Evolutionary conservation across 23 tunicate genomes (phyloP).

Genomic region (Trididemnum clinides): DNA sequence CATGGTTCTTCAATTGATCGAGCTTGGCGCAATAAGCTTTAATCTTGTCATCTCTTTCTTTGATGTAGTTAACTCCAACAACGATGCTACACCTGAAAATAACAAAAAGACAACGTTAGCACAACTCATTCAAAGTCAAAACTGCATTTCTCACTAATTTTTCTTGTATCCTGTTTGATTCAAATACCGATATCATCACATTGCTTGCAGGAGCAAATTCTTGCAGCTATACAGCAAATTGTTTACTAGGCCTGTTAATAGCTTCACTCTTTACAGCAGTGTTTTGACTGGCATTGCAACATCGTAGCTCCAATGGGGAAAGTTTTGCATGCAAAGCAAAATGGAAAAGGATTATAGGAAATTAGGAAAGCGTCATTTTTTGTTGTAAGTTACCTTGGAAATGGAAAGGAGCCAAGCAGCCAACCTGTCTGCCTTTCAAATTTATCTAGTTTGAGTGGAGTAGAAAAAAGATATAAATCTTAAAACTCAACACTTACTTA

Average conservation of each 20-base stretch:
- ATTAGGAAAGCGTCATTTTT: neutral
- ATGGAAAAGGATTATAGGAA: neutral
- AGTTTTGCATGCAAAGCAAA: neutral
- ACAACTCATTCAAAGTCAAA: too few species aligned
- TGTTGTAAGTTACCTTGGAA: neutral
- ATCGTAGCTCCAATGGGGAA: neutral
- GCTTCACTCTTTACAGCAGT: too few species aligned
- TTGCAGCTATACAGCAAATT: too few species aligned
- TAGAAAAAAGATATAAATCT: too few species aligned
- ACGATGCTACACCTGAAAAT: constrained; percentile 12
- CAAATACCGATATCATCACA: too few species aligned
- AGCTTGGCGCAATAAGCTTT: constrained; percentile 28
- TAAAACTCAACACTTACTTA: constrained; percentile 33
- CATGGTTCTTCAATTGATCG: constrained; percentile 8
- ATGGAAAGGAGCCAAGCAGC: neutral
- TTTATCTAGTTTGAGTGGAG: too few species aligned
- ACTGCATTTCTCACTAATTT: too few species aligned
- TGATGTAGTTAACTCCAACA: neutral
- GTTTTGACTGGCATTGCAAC: too few species aligned
- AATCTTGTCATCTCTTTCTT: constrained; percentile 43
- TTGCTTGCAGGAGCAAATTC: too few species aligned
- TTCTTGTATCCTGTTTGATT: too few species aligned
- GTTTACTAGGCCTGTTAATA: too few species aligned
- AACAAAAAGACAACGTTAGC: too few species aligned
- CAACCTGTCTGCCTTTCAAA: neutral